Evolutionary conservation across 2,888 invertebrate species (phyloP).

Genomic region (Cryptocheilus praepositus): DNA sequence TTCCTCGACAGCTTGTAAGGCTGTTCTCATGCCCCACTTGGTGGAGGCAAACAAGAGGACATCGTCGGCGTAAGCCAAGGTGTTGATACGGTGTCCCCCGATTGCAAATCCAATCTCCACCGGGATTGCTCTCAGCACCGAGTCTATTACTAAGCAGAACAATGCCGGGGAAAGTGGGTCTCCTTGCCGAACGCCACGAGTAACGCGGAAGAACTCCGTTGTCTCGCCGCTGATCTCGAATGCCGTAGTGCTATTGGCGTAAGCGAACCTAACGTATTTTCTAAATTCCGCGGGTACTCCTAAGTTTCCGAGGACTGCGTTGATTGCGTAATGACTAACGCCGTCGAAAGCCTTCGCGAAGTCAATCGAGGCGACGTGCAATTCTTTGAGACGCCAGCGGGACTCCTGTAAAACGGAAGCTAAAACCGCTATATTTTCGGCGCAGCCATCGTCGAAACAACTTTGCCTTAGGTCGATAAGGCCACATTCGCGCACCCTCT

Average conservation of each 20-base stretch:
- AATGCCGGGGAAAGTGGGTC: slow-evolving; percentile 35
- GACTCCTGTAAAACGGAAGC: slow-evolving; percentile 40
- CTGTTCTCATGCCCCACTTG: slow-evolving; percentile 60
- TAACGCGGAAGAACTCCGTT: not conserved
- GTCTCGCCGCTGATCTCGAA: slow-evolving; percentile 23
- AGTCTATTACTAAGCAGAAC: slow-evolving; percentile 33
- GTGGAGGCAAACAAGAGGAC: slow-evolving; percentile 62
- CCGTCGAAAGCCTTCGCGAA: slow-evolving; percentile 74
- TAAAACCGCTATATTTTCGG: slow-evolving; percentile 46
- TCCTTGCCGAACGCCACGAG: slow-evolving; percentile 38
- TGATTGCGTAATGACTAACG: slow-evolving; percentile 61
- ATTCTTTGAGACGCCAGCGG: slow-evolving; percentile 50
- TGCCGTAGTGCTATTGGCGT: slow-evolving; percentile 60
- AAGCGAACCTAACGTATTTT: slow-evolving; percentile 63
- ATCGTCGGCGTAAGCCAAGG: slow-evolving; percentile 71
- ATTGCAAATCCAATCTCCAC: slow-evolving; percentile 35
- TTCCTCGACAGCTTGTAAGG: slow-evolving; percentile 33
- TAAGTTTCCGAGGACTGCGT: slow-evolving; percentile 57
- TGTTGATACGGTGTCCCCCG: slow-evolving; percentile 45
- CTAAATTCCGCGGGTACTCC: slow-evolving; percentile 63
- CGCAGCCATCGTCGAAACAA: slow-evolving; percentile 48
- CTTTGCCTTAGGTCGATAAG: slow-evolving; percentile 45
- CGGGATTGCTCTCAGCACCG: slow-evolving; percentile 26
- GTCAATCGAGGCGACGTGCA: slow-evolving; percentile 72
- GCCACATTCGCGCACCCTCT: not conserved